Percentiles rank a stretch among this genome's conserved stretches.
Evolutionary conservation across 2,888 invertebrate species (phyloP).

Genomic region (Shargacucullia verbasci): DNA sequence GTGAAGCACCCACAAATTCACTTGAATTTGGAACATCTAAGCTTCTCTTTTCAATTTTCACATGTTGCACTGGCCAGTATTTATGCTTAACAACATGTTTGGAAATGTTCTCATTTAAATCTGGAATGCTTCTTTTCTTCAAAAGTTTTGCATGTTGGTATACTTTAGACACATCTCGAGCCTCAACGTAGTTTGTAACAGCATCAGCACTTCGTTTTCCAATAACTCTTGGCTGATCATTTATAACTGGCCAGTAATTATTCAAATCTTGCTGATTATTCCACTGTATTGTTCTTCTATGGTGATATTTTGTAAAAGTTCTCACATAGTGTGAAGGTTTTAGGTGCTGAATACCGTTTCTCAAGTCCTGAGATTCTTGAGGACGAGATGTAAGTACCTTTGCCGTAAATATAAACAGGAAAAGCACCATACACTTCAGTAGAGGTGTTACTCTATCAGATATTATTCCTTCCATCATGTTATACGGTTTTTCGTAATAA

Average conservation of each 20-base stretch:
- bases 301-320: slow-evolving; percentile 85
- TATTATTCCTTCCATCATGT: slow-evolving; percentile 78
- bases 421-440: slow-evolving; percentile 82
- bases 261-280: slow-evolving; percentile 65
- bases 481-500: slow-evolving; percentile 15
- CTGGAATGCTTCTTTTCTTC: slow-evolving; percentile 48
- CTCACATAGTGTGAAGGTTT: slow-evolving; percentile 83
- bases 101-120: slow-evolving; percentile 25
- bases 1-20: slow-evolving; percentile 64
- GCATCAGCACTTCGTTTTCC: slow-evolving; percentile 71
- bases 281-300: slow-evolving; percentile 81
- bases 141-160: slow-evolving; percentile 45
- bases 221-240: slow-evolving; percentile 67
- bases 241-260: slow-evolving; percentile 70
- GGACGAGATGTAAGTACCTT: slow-evolving; percentile 84
- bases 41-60: slow-evolving; percentile 70
- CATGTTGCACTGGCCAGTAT: slow-evolving; percentile 47
- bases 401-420: slow-evolving; percentile 85
- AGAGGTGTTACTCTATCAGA: slow-evolving; percentile 80
- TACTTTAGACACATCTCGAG: slow-evolving; percentile 35
- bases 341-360: slow-evolving; percentile 76
- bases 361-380: slow-evolving; percentile 76
- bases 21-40: slow-evolving; percentile 69
- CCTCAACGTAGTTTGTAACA: slow-evolving; percentile 43
- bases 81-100: slow-evolving; percentile 34